Evolutionary conservation across 2,888 invertebrate species (phyloP), one percentile per base, ranked within the genome.

Genomic region (Uloborus plumipes): DNA sequence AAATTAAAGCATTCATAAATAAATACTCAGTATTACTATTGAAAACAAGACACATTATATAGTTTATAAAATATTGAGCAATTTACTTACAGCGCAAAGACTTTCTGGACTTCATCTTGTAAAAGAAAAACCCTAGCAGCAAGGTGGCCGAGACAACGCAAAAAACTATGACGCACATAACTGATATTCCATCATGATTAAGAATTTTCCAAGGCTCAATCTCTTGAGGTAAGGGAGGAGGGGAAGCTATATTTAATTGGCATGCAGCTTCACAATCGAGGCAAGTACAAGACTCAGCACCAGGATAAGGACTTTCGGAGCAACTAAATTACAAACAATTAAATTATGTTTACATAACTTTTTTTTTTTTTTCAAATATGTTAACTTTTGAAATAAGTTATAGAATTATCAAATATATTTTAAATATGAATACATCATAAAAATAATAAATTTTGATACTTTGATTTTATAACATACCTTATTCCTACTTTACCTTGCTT

Each of bases 111-210:
- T 79, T 51, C 26, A 73, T 58, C 47, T 71, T 74, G 58, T 31
- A 61, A 31, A 79, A 85, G 20, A 73, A 50, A 50, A 84, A 84
- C 9, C 93, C 91, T 16, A 92, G 91, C 86, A 94, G 89, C 90
- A 96, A 95, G 20, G 94, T 89, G 50, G 92, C 87, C 22, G 93
- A 91, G 86, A 95, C 95, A 65, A 93, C 91, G 62, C 93, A 86
- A 90, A 95, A 97, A 72, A 94, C 91, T 69, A 93, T 92, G 9
- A 92, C 91, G 93, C 95, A 94, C 66, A 94, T 91, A 86, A 96
- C 93, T 6, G 92, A 91, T 88, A 94, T 93, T 47, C 95, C 95
- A 89, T 96, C 95, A 13, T 92, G 90, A 66, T 93, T 93, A 58
- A 91, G 89, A 86, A 96, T 92, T 14, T 61, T 61, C 61, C 77